Evolutionary conservation across 2,797 vertebrate genomes (phyloP).

Genomic region (Tamandua tetradactyla): DNA sequence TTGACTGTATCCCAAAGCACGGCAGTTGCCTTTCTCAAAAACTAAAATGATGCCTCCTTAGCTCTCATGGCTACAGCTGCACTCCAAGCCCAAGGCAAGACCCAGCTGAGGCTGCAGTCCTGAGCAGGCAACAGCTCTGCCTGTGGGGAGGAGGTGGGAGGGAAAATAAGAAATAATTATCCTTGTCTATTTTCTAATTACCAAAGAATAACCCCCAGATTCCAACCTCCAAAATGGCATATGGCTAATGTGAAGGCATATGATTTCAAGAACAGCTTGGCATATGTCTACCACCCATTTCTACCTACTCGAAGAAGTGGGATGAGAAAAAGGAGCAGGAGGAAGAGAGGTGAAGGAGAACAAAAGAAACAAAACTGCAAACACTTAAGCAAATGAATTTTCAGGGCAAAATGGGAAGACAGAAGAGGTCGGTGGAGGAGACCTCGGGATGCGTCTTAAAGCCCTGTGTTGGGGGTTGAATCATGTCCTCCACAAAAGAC

Average conservation of each 20-base stretch:
- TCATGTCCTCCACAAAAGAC: too few species aligned
- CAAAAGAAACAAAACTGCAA: neutral
- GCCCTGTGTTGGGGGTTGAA: neutral
- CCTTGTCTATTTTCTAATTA: neutral
- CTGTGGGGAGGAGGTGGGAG: neutral
- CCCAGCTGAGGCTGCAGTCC: neutral
- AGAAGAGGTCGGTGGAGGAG: neutral
- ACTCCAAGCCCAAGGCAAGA: neutral
- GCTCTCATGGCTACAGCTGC: neutral
- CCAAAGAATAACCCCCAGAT: neutral
- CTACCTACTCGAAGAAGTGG: neutral
- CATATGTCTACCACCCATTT: neutral
- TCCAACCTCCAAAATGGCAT: neutral
- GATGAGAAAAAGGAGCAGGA: neutral
- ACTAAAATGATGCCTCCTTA: neutral
- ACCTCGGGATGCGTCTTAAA: neutral
- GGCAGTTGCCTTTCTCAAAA: neutral
- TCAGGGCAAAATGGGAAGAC: neutral
- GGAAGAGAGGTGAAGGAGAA: neutral
- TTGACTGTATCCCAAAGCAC: neutral
- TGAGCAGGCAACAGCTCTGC: neutral
- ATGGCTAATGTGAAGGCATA: neutral
- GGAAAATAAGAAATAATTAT: neutral
- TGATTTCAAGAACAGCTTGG: slow-evolving; percentile 7
- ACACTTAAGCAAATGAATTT: neutral